Evolutionary conservation across 2,888 invertebrate species (phyloP), one percentile per base, ranked within the genome.

Genomic region (Hololepta plana): DNA sequence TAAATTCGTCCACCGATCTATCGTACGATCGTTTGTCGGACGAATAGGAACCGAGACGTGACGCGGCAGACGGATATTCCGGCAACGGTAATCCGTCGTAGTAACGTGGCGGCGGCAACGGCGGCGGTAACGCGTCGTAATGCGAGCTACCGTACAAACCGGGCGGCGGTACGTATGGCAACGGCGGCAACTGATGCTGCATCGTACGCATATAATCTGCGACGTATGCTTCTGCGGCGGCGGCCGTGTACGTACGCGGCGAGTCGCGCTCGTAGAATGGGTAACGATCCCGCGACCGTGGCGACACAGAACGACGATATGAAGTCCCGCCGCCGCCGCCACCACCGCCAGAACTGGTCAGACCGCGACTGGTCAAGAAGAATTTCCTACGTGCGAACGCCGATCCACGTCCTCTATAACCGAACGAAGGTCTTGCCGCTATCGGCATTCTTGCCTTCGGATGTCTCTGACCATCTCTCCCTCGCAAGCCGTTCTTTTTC

Each of bases 201-300:
- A 82, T 80, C 14, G 76, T 77, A 15, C 82, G 64, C 76, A 87
- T 82, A 45, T 85, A 87, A 47, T 87, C 85, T 8, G 81, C 82
- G 14, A 82, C 79, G 51, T 81, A 82, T 1, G 81, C 81, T 46
- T 82, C 81, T n/a, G 81, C 81, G 7, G 71, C 72, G 4, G 71
- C 72, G 24, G 55, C 54, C 11, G 54, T 52, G 28, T 54, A 55
- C 14, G 59, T 55, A 14, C 62, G 48, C 9, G 55, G 47, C 2
- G 59, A 53, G 16, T 64, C 64, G 17, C 59, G 46, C 26, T 66
- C 62, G 45, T 72, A 73, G 67, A 72, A 74, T 9, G 70, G 64
- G 35, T 68, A 56, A 13, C 68, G 54, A 30, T 72, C 69, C 31
- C 72, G 55, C 37, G 62, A 47, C 28, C 60, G 55, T 4, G 72